Percentiles rank a stretch among this genome's conserved stretches.
Conservation (phyloP, 2,113 vertebrate genomes). For the Eudorcas thomsonii region DNA sequence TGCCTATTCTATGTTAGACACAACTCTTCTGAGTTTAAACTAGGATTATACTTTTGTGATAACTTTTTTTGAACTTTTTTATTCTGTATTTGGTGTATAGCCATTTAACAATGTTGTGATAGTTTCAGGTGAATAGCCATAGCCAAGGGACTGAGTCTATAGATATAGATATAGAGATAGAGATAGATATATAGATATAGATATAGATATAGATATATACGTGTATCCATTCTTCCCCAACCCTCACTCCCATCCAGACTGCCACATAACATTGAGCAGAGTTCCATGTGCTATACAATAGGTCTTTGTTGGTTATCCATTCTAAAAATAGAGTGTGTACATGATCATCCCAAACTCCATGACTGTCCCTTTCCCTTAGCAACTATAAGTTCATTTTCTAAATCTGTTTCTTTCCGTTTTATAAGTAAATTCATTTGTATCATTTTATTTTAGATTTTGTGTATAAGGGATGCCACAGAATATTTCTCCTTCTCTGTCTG, state of each 20-base stretch:
- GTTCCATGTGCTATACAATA: not conserved
- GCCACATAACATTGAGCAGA: not conserved
- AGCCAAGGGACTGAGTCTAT: not conserved
- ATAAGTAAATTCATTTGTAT: not conserved
- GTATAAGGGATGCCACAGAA: not conserved
- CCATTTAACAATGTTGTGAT: not conserved
- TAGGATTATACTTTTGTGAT: not conserved
- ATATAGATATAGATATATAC: fast-evolving
- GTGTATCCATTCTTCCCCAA: not conserved
- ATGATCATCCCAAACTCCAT: not conserved
- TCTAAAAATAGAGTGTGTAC: not conserved
- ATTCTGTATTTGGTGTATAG: not conserved
- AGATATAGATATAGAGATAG: no score
- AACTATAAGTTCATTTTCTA: not conserved
- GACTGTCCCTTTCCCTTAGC: not conserved
- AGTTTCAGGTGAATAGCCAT: not conserved
- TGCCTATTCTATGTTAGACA: not conserved
- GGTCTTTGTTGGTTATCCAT: not conserved
- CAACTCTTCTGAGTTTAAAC: not conserved
- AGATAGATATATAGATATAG: no score
- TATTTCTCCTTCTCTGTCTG: not conserved
- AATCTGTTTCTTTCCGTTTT: not conserved
- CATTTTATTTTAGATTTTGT: not conserved
- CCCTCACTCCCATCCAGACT: not conserved
- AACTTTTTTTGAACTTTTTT: not conserved